Evolutionary conservation across 92 coral and sea anemone genomes (phyloP).

Genomic region (Paramuricea clavata): DNA sequence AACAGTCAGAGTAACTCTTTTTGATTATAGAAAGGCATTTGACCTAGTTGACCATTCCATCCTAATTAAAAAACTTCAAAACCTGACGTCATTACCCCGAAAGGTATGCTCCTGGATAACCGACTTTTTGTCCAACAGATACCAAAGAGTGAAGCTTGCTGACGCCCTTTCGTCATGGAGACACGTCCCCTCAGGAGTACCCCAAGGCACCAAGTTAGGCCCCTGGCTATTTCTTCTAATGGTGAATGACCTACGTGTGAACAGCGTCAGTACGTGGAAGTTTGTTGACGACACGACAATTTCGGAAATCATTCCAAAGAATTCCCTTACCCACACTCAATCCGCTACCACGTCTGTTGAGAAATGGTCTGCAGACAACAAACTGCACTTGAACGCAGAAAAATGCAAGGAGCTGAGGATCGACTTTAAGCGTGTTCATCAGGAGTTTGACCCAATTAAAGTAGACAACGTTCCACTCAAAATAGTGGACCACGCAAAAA

Average conservation of each 20-base stretch:
- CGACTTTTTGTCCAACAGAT: slow-evolving; percentile 2
- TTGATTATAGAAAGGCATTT: slow-evolving; percentile 22
- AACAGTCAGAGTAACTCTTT: not conserved
- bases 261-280: not conserved
- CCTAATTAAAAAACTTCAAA: not conserved
- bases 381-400: no score
- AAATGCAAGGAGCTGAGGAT: no score
- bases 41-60: slow-evolving; percentile 16
- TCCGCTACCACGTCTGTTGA: no score
- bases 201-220: not conserved
- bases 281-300: no score
- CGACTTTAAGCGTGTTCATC: no score
- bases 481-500: no score
- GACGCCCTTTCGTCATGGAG: not conserved
- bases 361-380: no score
- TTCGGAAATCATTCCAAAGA: no score
- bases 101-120: not conserved
- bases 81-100: not conserved
- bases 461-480: no score
- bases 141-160: slow-evolving; percentile 14
- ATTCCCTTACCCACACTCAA: no score
- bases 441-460: no score
- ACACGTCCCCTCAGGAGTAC: not conserved
- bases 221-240: not conserved
- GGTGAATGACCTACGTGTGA: not conserved